phyloP scores from a whole-genome alignment of 2,797 vertebrate species.

The Schizothorax lantsangensis region DNA sequence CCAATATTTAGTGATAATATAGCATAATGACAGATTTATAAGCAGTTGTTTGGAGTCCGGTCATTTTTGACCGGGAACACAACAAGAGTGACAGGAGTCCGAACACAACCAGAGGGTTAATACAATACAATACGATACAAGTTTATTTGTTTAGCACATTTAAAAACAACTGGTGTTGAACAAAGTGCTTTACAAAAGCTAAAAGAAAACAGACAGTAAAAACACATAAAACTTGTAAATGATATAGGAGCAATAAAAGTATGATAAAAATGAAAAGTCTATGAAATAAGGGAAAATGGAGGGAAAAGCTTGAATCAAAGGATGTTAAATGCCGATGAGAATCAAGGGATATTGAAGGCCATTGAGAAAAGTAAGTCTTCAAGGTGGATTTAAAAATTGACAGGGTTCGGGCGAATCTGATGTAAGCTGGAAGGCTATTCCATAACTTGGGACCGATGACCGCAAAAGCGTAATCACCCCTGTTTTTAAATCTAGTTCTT shows the following conservation, averaged over 20 bases:
- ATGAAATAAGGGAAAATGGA: not conserved
- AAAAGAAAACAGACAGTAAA: not conserved
- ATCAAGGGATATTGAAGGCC: not conserved
- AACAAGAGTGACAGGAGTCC: too few species aligned
- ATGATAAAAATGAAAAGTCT: not conserved
- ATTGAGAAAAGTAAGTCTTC: not conserved
- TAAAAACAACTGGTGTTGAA: not conserved
- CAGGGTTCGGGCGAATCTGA: not conserved
- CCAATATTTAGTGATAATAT: too few species aligned
- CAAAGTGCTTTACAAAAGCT: not conserved
- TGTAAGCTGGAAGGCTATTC: not conserved
- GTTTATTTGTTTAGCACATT: not conserved
- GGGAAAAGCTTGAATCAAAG: not conserved
- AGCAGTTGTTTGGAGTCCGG: too few species aligned
- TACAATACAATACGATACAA: not conserved
- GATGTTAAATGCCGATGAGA: not conserved
- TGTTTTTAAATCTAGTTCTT: not conserved
- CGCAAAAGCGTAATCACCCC: not conserved
- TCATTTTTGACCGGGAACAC: too few species aligned
- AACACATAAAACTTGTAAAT: not conserved
- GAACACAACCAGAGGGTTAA: too few species aligned
- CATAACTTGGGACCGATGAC: not conserved
- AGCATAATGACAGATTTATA: too few species aligned
- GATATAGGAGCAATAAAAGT: not conserved
- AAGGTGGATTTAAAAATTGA: not conserved